Base-by-base conservation (phyloP, 2,888 invertebrate genomes). In the Sarcophaga variegata region DNA sequence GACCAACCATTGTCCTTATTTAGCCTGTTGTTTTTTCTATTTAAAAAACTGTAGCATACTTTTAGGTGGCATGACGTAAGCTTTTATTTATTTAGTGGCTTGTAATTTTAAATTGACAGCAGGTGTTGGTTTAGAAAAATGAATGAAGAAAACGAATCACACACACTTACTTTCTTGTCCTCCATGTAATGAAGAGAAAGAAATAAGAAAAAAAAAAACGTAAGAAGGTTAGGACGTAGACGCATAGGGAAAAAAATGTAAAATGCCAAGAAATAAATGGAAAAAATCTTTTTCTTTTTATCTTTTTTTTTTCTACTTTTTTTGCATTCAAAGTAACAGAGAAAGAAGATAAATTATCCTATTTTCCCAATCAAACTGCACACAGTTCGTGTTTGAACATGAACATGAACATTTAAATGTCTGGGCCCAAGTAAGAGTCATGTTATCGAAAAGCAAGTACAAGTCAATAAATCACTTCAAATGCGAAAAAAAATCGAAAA, bases 41-140 rank as follows among this genome's bases (percentile, higher is more conserved):
- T 70, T 76, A 20, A 14, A 25, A 78, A 83, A 67, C 66, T 76
- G 25, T 60, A 78, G 83, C 77, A 86, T 71, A 83, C 81, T 70
- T 79, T 63, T 72, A 84, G 84, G 79, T 64, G 72, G 79, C 81
- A 87, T 87, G 84, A 87, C 87, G 87, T 77, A 75, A 84, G 63
- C 71, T 78, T 78, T 74, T 83, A 72, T 87, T 87, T 87, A 87
- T 87, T 82, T 87, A 84, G 84, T 87, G 87, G 87, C 69, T 84
- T 87, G 84, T 84, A 79, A 84, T 87, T 79, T 84, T 63, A 84
- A 84, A 87, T 87, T 87, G 87, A 84, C 87, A 84, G 84, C 87
- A 87, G 84, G 81, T 87, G 87, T 76, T 75, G 83, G 78, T 81
- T 81, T 37, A 69, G 60, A 49, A 74, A 59, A 66, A 20, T 67